Conservation (phyloP, 2,797 vertebrate species). For the Taenioides sp. region DNA sequence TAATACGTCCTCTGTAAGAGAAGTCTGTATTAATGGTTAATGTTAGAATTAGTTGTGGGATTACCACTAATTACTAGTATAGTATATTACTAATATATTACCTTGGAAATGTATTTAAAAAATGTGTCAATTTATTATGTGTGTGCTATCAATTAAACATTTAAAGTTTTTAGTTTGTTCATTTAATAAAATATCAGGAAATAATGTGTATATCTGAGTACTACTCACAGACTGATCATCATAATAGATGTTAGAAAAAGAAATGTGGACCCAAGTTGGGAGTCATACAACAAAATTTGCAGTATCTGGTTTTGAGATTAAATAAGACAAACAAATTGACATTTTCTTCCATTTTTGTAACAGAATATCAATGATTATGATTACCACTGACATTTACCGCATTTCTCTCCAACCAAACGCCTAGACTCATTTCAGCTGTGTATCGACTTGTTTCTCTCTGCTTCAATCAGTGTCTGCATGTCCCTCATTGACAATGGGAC, state of each 20-base stretch:
- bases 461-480: slow-evolving; percentile 45
- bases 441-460: slow-evolving; percentile 54
- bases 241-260: neutral
- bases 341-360: slow-evolving; percentile 18
- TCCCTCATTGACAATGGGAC: slow-evolving; percentile 60
- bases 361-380: slow-evolving; percentile 41
- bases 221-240: neutral
- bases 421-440: slow-evolving; percentile 33
- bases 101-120: no score
- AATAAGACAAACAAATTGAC: slow-evolving; percentile 25
- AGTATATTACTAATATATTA: no score
- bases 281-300: neutral
- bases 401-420: slow-evolving; percentile 32
- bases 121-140: no score
- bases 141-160: no score
- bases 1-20: no score
- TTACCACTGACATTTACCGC: slow-evolving; percentile 46
- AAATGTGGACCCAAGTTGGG: neutral
- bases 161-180: no score
- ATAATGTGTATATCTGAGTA: no score
- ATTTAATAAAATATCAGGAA: no score
- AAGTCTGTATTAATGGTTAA: no score
- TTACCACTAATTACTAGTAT: no score
- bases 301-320: slow-evolving; percentile 4
- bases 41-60: no score